phyloP scores from a whole-genome alignment of 2,113 vertebrate species.

The Pungitius pungitius region DNA sequence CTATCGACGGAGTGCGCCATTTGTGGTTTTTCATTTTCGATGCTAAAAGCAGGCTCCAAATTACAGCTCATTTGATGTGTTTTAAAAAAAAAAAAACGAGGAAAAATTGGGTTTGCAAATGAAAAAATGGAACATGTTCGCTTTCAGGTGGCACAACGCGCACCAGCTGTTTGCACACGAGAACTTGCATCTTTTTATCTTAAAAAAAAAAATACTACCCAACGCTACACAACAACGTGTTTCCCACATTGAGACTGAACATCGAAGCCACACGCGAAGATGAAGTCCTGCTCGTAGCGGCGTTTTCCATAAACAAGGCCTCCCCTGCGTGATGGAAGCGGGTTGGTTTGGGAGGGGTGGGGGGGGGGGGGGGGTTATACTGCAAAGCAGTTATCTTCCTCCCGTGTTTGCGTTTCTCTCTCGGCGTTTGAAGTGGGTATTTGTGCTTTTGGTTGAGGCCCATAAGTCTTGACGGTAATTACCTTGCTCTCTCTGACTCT shows the following conservation, averaged over 20 bases:
- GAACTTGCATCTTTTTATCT: too few species aligned
- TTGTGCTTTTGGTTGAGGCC: slow-evolving; percentile 68
- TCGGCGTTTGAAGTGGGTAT: slow-evolving; percentile 67
- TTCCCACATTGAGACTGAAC: slow-evolving; percentile 2
- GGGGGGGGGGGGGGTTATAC: slow-evolving; percentile 16
- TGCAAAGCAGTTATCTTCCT: slow-evolving; percentile 35
- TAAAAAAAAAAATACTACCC: too few species aligned
- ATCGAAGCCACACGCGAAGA: background rate
- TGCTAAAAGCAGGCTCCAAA: background rate
- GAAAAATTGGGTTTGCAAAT: slow-evolving; percentile 1
- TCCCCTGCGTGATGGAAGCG: background rate
- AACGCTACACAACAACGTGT: too few species aligned
- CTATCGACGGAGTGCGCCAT: slow-evolving; percentile 5
- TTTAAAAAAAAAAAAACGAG: slow-evolving; percentile 6
- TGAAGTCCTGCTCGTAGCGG: background rate
- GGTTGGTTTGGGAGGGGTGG: too few species aligned
- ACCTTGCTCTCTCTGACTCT: slow-evolving; percentile 68
- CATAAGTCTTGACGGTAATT: slow-evolving; percentile 75
- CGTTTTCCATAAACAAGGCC: slow-evolving; percentile 26
- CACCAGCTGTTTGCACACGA: too few species aligned
- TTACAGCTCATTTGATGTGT: background rate
- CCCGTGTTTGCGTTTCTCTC: slow-evolving; percentile 61
- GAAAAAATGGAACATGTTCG: slow-evolving; percentile 5
- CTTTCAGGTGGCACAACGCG: background rate
- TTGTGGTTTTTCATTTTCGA: slow-evolving; percentile 19